Evolutionary conservation across 2,888 invertebrate species (phyloP).

Genomic region (Dryococelus australis): DNA sequence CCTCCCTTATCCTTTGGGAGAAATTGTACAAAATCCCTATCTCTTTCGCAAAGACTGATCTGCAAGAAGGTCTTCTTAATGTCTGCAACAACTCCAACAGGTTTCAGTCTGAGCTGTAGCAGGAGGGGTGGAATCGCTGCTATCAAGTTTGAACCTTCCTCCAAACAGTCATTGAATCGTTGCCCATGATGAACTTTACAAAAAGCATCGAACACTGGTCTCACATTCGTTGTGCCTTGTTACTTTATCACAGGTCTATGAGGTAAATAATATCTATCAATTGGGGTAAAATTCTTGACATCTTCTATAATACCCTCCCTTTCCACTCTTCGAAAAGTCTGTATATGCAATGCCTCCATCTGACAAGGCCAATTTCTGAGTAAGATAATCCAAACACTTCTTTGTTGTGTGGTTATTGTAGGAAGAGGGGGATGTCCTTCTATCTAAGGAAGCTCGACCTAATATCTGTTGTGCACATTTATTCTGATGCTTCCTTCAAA

Average conservation of each 20-base stretch:
- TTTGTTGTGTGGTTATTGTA: not conserved
- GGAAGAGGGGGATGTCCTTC: too few species aligned
- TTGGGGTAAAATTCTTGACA: not conserved
- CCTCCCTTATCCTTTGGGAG: too few species aligned
- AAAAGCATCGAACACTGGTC: constrained; percentile 44
- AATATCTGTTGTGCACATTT: too few species aligned
- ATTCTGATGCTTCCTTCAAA: not conserved
- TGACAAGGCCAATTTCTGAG: not conserved
- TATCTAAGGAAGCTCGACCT: not conserved
- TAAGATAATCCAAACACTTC: not conserved
- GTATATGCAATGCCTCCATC: not conserved
- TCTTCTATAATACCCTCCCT: not conserved
- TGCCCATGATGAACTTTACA: constrained; percentile 34
- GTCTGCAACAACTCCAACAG: not conserved
- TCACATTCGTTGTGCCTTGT: constrained; percentile 36
- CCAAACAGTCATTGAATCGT: constrained; percentile 46
- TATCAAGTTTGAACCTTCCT: too few species aligned
- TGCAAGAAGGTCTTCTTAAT: too few species aligned
- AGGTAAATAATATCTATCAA: constrained; percentile 41
- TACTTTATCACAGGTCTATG: constrained; percentile 49
- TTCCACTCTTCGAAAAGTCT: not conserved
- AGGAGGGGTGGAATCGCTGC: not conserved
- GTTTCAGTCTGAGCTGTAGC: not conserved
- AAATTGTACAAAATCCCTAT: too few species aligned
- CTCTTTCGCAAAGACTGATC: too few species aligned